Conservation (phyloP, 2,888 invertebrate genomes). For the Dastarcus helophoroides region DNA sequence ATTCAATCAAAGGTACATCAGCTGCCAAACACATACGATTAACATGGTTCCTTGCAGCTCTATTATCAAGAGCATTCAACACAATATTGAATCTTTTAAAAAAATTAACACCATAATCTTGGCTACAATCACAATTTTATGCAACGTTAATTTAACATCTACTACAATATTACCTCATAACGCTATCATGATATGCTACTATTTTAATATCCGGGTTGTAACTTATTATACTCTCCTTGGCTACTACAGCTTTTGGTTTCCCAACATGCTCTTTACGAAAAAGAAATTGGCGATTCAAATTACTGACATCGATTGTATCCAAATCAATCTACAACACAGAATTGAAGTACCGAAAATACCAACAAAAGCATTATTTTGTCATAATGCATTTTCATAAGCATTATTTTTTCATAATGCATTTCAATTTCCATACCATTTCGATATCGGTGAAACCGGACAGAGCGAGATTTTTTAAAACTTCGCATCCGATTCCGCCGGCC, state of each 20-base stretch:
- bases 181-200: conserved; percentile 83
- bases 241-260: conserved; percentile 89
- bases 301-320: conserved; percentile 98
- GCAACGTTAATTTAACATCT: not conserved
- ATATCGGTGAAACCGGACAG: conserved; percentile 87
- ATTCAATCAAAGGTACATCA: conserved; percentile 87
- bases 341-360: conserved; percentile 5
- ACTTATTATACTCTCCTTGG: conserved; percentile 74
- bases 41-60: conserved; percentile 93
- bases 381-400: not conserved
- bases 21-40: conserved; percentile 97
- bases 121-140: conserved; percentile 44
- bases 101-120: conserved; percentile 81
- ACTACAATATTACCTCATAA: conserved; percentile 60
- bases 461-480: conserved; percentile 93
- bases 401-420: not conserved
- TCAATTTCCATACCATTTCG: conserved; percentile 65
- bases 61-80: conserved; percentile 94
- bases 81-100: conserved; percentile 87
- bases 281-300: conserved; percentile 96
- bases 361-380: too few relatives aligned
- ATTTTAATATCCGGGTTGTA: conserved; percentile 87
- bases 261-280: conserved; percentile 98
- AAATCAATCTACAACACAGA: conserved; percentile 84
- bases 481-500: conserved; percentile 98